phyloP scores from a whole-genome alignment of 2,113 vertebrate genomes.

The Rhombomys opimus region DNA sequence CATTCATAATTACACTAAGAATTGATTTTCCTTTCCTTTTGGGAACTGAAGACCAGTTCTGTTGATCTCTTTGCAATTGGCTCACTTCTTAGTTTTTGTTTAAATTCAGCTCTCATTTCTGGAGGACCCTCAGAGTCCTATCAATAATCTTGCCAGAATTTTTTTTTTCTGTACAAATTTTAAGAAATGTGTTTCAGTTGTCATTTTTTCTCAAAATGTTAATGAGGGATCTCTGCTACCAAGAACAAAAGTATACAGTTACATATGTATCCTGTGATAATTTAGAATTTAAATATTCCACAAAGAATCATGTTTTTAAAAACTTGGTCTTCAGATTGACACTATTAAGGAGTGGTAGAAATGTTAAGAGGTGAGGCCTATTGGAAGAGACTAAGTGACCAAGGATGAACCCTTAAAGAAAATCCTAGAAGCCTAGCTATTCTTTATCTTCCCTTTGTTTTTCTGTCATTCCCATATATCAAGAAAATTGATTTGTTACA shows the following conservation, averaged over 20 bases:
- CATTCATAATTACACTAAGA: not conserved
- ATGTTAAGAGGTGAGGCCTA: not conserved
- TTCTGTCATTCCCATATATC: not conserved
- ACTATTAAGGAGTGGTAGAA: not conserved
- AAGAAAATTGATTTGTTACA: not conserved
- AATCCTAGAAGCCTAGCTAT: not conserved
- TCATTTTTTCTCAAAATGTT: conserved; percentile 23
- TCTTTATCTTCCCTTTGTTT: not conserved
- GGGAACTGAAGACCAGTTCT: not conserved
- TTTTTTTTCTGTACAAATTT: conserved; percentile 41
- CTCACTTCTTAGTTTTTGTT: conserved; percentile 24
- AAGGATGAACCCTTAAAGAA: not conserved
- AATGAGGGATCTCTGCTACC: conserved; percentile 28
- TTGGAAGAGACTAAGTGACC: not conserved
- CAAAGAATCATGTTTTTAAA: not conserved
- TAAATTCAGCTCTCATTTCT: conserved; percentile 37
- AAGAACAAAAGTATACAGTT: conserved; percentile 46
- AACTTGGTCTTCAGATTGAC: not conserved
- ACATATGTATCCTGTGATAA: not conserved
- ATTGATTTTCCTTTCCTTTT: conserved; percentile 51
- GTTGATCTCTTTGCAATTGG: conserved; percentile 41
- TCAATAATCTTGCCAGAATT: conserved; percentile 1
- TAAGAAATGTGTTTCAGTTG: conserved; percentile 18
- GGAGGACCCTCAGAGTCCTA: not conserved
- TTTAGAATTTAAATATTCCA: not conserved